Evolutionary conservation across 1,140 invertebrate species (phyloP), one percentile per base, ranked within the genome.

Genomic region (Leptinotarsa lineolata): DNA sequence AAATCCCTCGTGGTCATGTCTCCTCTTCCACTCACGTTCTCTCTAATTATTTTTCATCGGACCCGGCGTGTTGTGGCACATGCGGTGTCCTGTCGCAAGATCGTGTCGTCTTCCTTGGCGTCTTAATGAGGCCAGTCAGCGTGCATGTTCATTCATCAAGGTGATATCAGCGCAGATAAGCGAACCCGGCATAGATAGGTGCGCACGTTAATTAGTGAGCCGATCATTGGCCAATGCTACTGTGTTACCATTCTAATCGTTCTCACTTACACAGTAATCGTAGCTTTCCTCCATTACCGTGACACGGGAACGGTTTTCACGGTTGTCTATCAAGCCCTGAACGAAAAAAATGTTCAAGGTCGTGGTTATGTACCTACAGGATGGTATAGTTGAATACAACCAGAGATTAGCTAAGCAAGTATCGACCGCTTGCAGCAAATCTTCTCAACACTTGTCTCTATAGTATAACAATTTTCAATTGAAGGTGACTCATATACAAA

Each of bases 201-300:
- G 48, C 48, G 48, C 48, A 54, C 48, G 48, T 54, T 54, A 54
- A 54, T 54, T 54, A 54, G 48, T 54, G 48, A 54, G 16, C 16
- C 48, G 48, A 54, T 54, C 48, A 54, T 54, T 54, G 48, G 48
- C 48, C 48, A 54, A 54, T 54, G 48, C 48, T 54, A 54, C 48
- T 54, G 48, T 54, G 48, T 54, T 54, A 54, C 48, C 48, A 54
- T 54, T 54, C 48, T 54, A 54, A 54, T 54, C 48, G 48, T 54
- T 54, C 48, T 54, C 48, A 54, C 48, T 16, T 39, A 39, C 48
- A 54, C 48, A 54, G 15, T 54, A 16, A 18, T 54, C 48, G 48
- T 54, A 54, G 48, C 15, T 54, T 54, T 54, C 6, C 48, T 54
- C 48, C 48, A 54, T 54, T 54, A 18, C 48, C 48, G 15, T 16